Evolutionary conservation across 2,113 vertebrate species (phyloP), one percentile per base, ranked within the genome.

Genomic region (Pomatorhinus ruficollis): DNA sequence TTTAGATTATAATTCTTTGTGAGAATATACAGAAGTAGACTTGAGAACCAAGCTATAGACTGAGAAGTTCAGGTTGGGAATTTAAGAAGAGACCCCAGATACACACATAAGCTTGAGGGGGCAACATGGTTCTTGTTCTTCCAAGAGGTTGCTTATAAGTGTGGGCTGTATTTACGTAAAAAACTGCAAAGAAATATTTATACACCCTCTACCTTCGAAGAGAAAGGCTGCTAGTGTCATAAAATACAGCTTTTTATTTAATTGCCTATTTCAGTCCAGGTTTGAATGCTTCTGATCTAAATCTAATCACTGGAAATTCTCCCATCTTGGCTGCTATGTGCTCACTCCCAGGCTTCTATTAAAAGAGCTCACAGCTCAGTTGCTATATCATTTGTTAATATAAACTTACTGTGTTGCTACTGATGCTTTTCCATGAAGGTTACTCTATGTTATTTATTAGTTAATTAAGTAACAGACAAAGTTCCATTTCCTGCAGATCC

Each of bases 401-500:
- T 75, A 60, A 89, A 63, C 49, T 82, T 49, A 27, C 60, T 83
- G 92, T 71, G 66, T 53, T 75, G 40, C 53, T 89, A 28, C 27
- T 95, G 72, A 25, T 95, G 72, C 47, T 92, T 90, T 94, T 92
- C 87, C 83, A 57, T 53, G 83, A 84, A 91, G 66, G 61, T 61
- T 90, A 56, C 37, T 85, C 71, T 22, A 11, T 39, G 69, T 92
- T 93, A 97, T 96, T 97, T 97, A 94, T 97, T 94, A 84, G 53
- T 94, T 96, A 97, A 96, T 96, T 97, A 97, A 97, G 74, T 77
- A 93, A 85, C 37, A 89, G 81, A 70, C 68, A 85, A 94, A 84
- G 61, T 86, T 89, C 75, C 82, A 87, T 94, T 97, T 96, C 89
- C 91, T 64, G 54, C 84, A 84, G 84, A 77, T 89, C 86, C 82